These are phyloP conservation scores for Philypnodon macrostomus DNA, from an alignment of 2,797 vertebrate species.

Conservation along the genomic window DNA sequence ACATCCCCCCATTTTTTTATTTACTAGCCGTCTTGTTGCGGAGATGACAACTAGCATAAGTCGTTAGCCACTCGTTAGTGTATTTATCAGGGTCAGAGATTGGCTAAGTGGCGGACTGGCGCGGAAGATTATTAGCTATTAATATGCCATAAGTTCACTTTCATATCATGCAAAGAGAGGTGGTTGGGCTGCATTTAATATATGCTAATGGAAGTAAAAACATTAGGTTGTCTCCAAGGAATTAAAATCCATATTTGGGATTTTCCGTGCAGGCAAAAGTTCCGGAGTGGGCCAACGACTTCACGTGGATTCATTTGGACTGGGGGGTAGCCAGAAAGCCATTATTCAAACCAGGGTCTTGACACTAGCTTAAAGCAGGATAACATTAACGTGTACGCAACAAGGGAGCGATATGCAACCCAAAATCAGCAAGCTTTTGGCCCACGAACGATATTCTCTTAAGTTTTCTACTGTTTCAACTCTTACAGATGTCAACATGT, in stretches of 20 bases:
- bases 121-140: constrained; percentile 68
- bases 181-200: constrained; percentile 58
- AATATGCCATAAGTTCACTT: constrained; percentile 73
- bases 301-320: constrained; percentile 31
- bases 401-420: constrained; percentile 18
- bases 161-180: constrained; percentile 64
- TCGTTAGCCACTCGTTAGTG: constrained; percentile 39
- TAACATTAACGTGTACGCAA: constrained; percentile 37
- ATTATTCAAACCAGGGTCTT: constrained; percentile 54
- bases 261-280: constrained; percentile 41
- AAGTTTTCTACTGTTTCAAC: too few relatives aligned
- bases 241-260: constrained; percentile 52
- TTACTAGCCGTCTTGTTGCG: constrained; percentile 44
- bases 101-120: constrained; percentile 57
- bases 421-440: constrained; percentile 15
- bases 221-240: constrained; percentile 67
- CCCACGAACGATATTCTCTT: too few relatives aligned
- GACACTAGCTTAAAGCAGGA: constrained; percentile 55
- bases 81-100: constrained; percentile 59
- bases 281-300: constrained; percentile 41
- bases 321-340: constrained; percentile 40
- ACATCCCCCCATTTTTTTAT: constrained; percentile 52
- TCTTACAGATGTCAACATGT: too few relatives aligned
- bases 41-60: constrained; percentile 42
- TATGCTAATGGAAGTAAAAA: constrained; percentile 76